These are phyloP conservation scores for Axis porcinus DNA, from an alignment of 2,113 vertebrate genomes.

Conservation along the genomic window DNA sequence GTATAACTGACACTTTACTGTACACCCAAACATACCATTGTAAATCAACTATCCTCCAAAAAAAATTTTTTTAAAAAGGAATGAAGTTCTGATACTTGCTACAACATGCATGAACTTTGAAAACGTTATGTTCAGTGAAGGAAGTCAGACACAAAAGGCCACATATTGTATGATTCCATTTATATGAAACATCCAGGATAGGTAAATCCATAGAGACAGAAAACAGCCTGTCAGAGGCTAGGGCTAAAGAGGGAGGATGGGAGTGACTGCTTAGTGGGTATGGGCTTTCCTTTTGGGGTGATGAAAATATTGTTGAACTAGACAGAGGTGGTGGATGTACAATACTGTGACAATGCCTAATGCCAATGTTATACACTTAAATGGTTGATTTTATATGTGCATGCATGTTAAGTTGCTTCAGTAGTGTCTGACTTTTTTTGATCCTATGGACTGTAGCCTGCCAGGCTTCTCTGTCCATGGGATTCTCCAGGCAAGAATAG, in stretches of 20 bases:
- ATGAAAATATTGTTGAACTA: neutral
- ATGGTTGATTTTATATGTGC: neutral
- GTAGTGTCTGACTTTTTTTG: neutral
- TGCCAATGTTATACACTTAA: neutral
- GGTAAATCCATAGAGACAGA: neutral
- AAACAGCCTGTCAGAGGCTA: neutral
- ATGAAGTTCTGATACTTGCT: neutral
- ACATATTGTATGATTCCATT: neutral
- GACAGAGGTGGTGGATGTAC: neutral
- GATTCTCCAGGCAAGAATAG: neutral
- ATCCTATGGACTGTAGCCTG: accelerated
- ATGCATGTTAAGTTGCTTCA: neutral
- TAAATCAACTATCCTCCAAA: neutral
- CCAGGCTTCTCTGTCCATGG: neutral
- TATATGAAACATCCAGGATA: neutral
- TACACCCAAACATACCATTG: neutral
- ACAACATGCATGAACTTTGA: neutral
- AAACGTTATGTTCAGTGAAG: neutral
- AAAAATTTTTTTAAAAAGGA: neutral
- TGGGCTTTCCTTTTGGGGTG: neutral
- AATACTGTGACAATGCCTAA: neutral
- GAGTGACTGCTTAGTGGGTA: neutral
- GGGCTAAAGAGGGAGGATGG: neutral
- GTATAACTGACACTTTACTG: neutral
- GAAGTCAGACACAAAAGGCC: neutral